These are phyloP conservation scores for Mormyrops boulengeri DNA, from an alignment of 2,797 vertebrate species.

Conservation along the genomic window DNA sequence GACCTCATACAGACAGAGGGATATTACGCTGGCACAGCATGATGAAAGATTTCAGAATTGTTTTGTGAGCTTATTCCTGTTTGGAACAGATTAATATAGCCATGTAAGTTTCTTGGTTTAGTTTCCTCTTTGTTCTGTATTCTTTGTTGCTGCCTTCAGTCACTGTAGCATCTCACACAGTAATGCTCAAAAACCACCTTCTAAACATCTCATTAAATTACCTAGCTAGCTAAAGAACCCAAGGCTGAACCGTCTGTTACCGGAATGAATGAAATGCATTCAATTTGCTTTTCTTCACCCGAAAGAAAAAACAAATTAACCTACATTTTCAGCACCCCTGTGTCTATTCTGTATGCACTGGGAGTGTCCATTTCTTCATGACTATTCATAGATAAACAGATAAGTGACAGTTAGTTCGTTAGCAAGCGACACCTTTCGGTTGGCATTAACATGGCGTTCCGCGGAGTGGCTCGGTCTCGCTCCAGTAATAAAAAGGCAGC, in stretches of 20 bases:
- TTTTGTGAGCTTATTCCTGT: neutral
- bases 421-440: neutral
- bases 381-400: slow-evolving; percentile 1
- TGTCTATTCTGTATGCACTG: neutral
- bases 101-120: neutral
- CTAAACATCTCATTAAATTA: neutral
- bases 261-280: neutral
- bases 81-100: neutral
- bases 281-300: neutral
- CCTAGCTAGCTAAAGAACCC: neutral
- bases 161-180: neutral
- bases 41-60: neutral
- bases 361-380: neutral
- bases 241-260: neutral
- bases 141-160: neutral
- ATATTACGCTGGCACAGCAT: neutral
- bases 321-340: neutral
- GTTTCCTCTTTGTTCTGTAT: neutral
- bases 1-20: neutral
- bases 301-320: neutral
- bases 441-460: neutral
- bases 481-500: neutral
- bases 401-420: neutral
- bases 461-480: neutral
- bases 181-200: neutral